Conservation (phyloP, 2,797 vertebrate species). For the Salmo trutta region DNA sequence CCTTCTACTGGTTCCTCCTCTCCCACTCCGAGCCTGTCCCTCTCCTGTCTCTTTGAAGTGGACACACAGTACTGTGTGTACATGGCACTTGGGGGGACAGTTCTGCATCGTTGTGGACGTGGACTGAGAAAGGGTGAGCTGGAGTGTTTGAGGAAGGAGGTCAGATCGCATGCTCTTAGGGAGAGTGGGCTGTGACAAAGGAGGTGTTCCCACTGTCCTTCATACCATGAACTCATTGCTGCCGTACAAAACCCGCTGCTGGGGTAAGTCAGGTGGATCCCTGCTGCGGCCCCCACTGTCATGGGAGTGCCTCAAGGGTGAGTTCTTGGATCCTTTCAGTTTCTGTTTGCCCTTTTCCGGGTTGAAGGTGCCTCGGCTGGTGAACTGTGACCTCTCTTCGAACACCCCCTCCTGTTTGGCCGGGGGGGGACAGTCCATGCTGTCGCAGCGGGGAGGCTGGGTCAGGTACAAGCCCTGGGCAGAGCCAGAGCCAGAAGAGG, state of each 20-base stretch:
- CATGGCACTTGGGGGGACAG: constrained; percentile 66
- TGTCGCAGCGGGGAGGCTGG: constrained; percentile 37
- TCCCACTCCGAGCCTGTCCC: constrained; percentile 31
- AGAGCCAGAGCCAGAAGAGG: constrained; percentile 49
- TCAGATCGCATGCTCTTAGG: constrained; percentile 26
- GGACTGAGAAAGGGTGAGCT: constrained; percentile 54
- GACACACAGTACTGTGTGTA: constrained; percentile 37
- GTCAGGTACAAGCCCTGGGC: constrained; percentile 29
- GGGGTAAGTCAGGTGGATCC: constrained; percentile 76
- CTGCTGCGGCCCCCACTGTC: constrained; percentile 74
- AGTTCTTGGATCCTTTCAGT: constrained; percentile 85
- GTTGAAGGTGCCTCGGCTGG: constrained; percentile 92
- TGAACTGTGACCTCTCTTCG: constrained; percentile 86
- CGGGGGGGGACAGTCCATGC: constrained; percentile 54
- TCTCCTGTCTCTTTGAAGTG: constrained; percentile 13
- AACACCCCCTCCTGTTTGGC: constrained; percentile 54
- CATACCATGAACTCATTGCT: constrained; percentile 98
- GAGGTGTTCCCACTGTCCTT: constrained; percentile 57
- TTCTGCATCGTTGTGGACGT: constrained; percentile 49
- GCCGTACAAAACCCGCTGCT: constrained; percentile 85
- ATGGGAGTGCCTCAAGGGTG: constrained; percentile 79
- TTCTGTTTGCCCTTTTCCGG: constrained; percentile 94
- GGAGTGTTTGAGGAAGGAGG: constrained; percentile 48
- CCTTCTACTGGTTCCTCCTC: constrained; percentile 26
- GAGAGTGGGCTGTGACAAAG: neutral